A percentile compares a stretch with the other conserved stretches of the same genome.
phyloP scores from a whole-genome alignment of 1,140 invertebrate genomes.

The Antheraea pernyi region DNA sequence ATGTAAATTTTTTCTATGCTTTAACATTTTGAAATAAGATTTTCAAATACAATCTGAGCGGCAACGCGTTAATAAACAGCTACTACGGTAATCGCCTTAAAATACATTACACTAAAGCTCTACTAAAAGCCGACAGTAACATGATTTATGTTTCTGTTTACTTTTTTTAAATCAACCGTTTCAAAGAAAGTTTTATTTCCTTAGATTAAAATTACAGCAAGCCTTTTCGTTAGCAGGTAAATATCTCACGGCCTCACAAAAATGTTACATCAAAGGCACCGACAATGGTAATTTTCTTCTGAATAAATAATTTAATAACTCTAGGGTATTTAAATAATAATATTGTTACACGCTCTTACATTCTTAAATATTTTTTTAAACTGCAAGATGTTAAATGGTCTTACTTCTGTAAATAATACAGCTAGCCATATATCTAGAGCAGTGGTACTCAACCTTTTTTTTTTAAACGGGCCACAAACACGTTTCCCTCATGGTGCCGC shows the following conservation, averaged over 20 bases:
- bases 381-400: not conserved
- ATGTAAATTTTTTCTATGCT: no score
- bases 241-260: conserved; percentile 28
- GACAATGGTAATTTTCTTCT: conserved; percentile 35
- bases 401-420: not conserved
- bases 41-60: no score
- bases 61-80: not conserved
- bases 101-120: not conserved
- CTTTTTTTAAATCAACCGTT: conserved; percentile 19
- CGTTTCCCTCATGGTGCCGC: no score
- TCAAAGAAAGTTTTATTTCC: conserved; percentile 38
- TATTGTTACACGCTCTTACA: not conserved
- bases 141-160: conserved; percentile 5
- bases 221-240: conserved; percentile 35
- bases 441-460: no score
- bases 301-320: conserved; percentile 15
- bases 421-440: no score
- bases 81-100: not conserved
- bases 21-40: no score
- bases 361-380: not conserved
- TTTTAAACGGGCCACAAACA: no score
- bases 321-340: not conserved
- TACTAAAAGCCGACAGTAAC: conserved; percentile 9
- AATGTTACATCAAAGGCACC: conserved; percentile 29
- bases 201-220: conserved; percentile 21